A percentile compares a stretch with the other conserved stretches of the same genome.
Evolutionary conservation across 2,888 invertebrate genomes (phyloP).

Genomic region (Prostheceraeus crozeri): DNA sequence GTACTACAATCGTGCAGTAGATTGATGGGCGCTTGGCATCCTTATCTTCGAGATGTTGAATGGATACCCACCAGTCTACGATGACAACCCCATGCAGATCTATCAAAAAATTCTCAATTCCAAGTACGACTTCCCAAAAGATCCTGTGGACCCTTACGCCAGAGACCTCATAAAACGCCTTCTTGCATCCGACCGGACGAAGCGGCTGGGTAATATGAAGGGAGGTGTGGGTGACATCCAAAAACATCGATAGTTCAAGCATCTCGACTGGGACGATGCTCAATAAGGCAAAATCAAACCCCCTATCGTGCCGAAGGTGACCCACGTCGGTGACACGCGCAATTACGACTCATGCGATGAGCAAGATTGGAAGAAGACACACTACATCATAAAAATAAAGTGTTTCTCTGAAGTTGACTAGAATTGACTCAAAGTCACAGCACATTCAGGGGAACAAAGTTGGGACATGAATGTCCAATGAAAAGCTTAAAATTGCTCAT

Average conservation of each 20-base stretch:
- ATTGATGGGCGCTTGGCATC: conserved; percentile 89
- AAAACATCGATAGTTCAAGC: too few relatives aligned
- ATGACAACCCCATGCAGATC: conserved; percentile 89
- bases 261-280: too few relatives aligned
- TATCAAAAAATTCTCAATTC: conserved; percentile 91
- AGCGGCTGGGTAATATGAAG: conserved; percentile 91
- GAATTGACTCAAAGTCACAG: too few relatives aligned
- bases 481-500: too few relatives aligned
- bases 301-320: conserved; percentile 80
- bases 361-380: conserved; percentile 75
- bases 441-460: too few relatives aligned
- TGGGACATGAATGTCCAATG: too few relatives aligned
- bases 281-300: conserved; percentile 71
- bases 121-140: conserved; percentile 86
- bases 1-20: conserved; percentile 93
- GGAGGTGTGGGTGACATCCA: too few relatives aligned
- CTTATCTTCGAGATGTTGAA: conserved; percentile 60
- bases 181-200: conserved; percentile 80
- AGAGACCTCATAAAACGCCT: conserved; percentile 84
- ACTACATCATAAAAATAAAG: too few relatives aligned
- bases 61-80: conserved; percentile 80
- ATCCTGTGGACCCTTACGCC: too few relatives aligned
- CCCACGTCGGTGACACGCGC: conserved; percentile 82
- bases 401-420: too few relatives aligned
- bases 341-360: conserved; percentile 94